Conservation (phyloP, 2,888 invertebrate species). For the Caenorhabditis sp. region DNA sequence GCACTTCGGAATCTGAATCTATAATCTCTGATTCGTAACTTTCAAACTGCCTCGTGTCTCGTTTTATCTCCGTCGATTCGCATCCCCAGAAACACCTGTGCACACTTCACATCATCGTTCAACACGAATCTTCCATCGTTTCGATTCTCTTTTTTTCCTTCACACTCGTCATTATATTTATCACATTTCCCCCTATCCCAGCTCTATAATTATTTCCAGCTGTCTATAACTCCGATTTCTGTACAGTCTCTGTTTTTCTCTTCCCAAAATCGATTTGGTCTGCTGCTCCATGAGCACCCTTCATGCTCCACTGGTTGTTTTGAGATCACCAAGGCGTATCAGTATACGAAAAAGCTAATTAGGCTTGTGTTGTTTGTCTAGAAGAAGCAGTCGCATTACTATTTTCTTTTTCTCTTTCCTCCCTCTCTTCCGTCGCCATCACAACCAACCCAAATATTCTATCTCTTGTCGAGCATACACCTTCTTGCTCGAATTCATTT, state of each 20-base stretch:
- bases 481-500: constrained; percentile 1
- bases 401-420: background rate
- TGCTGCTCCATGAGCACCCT: background rate
- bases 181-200: background rate
- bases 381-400: background rate
- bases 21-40: no score
- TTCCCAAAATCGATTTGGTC: constrained; percentile 1
- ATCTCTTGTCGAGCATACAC: constrained; percentile 6
- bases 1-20: no score
- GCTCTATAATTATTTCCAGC: constrained; percentile 15
- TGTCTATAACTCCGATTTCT: background rate
- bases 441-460: background rate
- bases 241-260: constrained; percentile 2
- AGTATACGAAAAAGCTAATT: constrained; percentile 33
- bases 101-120: background rate
- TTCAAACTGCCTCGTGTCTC: background rate
- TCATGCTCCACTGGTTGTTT: constrained; percentile 1
- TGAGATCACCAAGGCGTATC: constrained; percentile 10
- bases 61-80: background rate
- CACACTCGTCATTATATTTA: constrained; percentile 9
- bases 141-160: background rate
- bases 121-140: background rate
- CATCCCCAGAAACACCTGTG: background rate
- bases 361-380: constrained; percentile 19
- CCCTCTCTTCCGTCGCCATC: constrained; percentile 17